Evolutionary conservation across 2,797 vertebrate species (phyloP).

Genomic region (Tapirus indicus): DNA sequence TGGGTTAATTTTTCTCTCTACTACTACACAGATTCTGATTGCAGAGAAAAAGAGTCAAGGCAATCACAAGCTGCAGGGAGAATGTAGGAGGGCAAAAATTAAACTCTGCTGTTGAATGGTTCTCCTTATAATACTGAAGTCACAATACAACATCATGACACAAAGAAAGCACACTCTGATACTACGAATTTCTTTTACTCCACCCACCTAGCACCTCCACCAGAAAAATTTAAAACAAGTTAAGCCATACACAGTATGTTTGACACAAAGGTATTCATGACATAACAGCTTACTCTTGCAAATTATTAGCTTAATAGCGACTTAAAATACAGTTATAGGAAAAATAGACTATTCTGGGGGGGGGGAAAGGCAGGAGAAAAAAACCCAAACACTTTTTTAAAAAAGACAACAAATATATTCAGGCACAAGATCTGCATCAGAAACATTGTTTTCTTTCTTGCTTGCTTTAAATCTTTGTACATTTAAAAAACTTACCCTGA

Average conservation of each 20-base stretch:
- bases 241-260: conserved; percentile 6
- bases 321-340: conserved; percentile 61
- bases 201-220: not conserved
- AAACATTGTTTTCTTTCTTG: conserved; percentile 63
- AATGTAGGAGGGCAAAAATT: conserved; percentile 38
- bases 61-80: not conserved
- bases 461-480: conserved; percentile 18
- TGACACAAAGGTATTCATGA: conserved; percentile 34
- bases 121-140: conserved; percentile 40
- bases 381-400: conserved; percentile 74
- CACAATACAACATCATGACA: conserved; percentile 34
- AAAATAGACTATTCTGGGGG: conserved; percentile 82
- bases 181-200: not conserved
- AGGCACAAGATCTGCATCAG: conserved; percentile 68
- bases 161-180: conserved; percentile 46
- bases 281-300: conserved; percentile 76
- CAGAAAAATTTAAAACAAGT: not conserved
- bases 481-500: conserved; percentile 95
- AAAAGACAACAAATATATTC: conserved; percentile 76
- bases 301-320: conserved; percentile 74
- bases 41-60: not conserved
- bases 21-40: conserved; percentile 59
- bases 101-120: conserved; percentile 55
- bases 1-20: conserved; percentile 56
- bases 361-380: conserved; percentile 64